These are phyloP conservation scores for Zaprionus gabonicus DNA, from an alignment of 1,140 invertebrate species.

Conservation along the genomic window DNA sequence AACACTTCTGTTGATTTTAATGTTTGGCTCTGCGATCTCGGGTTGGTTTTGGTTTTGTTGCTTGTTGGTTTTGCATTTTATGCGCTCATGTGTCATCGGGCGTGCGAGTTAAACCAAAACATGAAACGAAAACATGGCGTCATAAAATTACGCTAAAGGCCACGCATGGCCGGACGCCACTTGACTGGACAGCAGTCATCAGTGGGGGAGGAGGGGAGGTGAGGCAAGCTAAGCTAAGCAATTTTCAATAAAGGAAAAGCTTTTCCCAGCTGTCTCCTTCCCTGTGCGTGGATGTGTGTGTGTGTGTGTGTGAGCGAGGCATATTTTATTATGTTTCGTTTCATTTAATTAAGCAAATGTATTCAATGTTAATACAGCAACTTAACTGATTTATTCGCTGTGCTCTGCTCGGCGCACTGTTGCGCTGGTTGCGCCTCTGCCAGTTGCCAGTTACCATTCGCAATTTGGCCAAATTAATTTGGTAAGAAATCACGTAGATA, in stretches of 20 bases:
- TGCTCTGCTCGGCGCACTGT: slow-evolving; percentile 21
- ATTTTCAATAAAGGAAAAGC: slow-evolving; percentile 77
- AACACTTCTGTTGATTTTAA: slow-evolving; percentile 62
- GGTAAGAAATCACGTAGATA: slow-evolving; percentile 84
- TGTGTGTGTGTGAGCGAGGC: not conserved
- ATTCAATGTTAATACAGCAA: slow-evolving; percentile 83
- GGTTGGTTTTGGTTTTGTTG: slow-evolving; percentile 50
- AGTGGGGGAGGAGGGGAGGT: no score
- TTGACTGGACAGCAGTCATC: not conserved
- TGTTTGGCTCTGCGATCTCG: slow-evolving; percentile 12
- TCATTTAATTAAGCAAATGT: slow-evolving; percentile 81
- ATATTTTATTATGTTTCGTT: slow-evolving; percentile 52
- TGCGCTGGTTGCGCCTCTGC: slow-evolving; percentile 17
- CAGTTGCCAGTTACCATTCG: slow-evolving; percentile 48
- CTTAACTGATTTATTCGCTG: slow-evolving; percentile 75
- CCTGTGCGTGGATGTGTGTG: not conserved
- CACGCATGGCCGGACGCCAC: slow-evolving; percentile 19
- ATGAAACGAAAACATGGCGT: slow-evolving; percentile 55
- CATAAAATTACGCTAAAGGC: slow-evolving; percentile 26
- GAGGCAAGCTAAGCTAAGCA: slow-evolving; percentile 30
- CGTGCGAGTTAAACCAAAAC: slow-evolving; percentile 61
- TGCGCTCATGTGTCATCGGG: slow-evolving; percentile 57
- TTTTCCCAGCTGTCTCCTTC: slow-evolving; percentile 32
- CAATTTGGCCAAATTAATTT: slow-evolving; percentile 83
- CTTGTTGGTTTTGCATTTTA: slow-evolving; percentile 66